phyloP scores from a whole-genome alignment of 2,797 vertebrate species.

The Odontamblyopus rebecca region DNA sequence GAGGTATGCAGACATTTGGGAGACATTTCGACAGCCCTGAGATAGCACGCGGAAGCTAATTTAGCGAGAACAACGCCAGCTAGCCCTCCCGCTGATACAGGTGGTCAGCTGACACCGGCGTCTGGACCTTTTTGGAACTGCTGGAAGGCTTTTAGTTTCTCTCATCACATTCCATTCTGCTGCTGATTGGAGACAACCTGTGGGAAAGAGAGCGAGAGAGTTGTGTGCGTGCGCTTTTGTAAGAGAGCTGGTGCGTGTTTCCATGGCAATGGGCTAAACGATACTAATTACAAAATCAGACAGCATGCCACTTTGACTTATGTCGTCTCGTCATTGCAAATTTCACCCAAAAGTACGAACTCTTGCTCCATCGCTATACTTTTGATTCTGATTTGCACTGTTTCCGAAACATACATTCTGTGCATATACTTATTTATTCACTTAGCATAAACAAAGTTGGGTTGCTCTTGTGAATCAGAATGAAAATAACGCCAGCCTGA shows the following conservation, averaged over 20 bases:
- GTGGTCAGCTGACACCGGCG: slow-evolving; percentile 25
- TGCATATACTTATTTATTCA: not conserved
- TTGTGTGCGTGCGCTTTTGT: not conserved
- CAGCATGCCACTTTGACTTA: slow-evolving; percentile 18
- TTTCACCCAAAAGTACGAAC: slow-evolving; percentile 6
- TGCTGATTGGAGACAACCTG: slow-evolving; percentile 9
- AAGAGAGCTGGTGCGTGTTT: slow-evolving; percentile 17
- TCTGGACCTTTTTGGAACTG: slow-evolving; percentile 25
- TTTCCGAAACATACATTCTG: not conserved
- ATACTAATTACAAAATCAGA: slow-evolving; percentile 35
- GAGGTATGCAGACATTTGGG: slow-evolving; percentile 27
- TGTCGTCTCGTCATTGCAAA: slow-evolving; percentile 8
- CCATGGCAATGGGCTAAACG: slow-evolving; percentile 32
- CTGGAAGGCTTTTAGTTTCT: not conserved
- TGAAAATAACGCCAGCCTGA: not conserved
- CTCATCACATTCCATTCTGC: slow-evolving; percentile 18
- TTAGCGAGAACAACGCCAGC: slow-evolving; percentile 19
- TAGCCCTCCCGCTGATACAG: slow-evolving; percentile 23
- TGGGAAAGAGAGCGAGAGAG: not conserved
- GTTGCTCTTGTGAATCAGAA: not conserved
- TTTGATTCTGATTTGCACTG: not conserved
- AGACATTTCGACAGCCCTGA: slow-evolving; percentile 36
- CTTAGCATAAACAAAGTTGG: not conserved
- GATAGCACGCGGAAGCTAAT: slow-evolving; percentile 25
- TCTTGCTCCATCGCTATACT: not conserved